Evolutionary conservation across 2,797 vertebrate genomes (phyloP), one percentile per base, ranked within the genome.

Genomic region (Mycteria americana): DNA sequence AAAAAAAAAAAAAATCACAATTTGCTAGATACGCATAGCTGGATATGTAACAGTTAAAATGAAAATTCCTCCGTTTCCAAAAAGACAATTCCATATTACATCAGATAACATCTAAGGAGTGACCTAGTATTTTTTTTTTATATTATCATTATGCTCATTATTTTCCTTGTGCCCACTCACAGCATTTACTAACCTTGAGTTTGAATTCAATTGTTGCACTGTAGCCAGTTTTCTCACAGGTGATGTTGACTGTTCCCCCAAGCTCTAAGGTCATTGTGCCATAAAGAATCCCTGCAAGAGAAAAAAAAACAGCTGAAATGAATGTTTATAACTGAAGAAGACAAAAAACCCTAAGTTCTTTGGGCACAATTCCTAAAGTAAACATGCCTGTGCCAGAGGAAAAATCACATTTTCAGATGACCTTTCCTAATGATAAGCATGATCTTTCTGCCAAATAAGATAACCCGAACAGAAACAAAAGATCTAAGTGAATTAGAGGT

Each of bases 241-340:
- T 97, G 53, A 99, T 98, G 75, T 98, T 99, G 95, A 99, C 98
- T 93, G 98, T 98, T 77, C 99, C 99, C 3, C 99, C 99, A 94
- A 99, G 98, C 94, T 99, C 99, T 97, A 99, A 98, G 24, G 99
- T 99, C 99, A 99, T 99, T 90, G 99, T 99, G 74, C 99, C 99
- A 48, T 99, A 99, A 48, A 99, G 98, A 97, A 99, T 99, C 78
- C 99, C 99, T 99, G 82, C 35, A 94, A 39, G 11, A 68, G 13
- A 8, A 48, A 54, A 92, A 91, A 79, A 87, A 62, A 17, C 6
- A 72, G 33, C 8, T 70, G 60, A 45, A 86, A 35, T 2, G 0
- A 62, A 15, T 48, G 28, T 25, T 91, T 89, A 37, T 63, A 91
- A 86, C 19, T 43, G 48, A 89, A 54, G 25, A 92, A 85, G 68